Evolutionary conservation across 2,888 invertebrate genomes (phyloP).

Genomic region (Catocala nupta): DNA sequence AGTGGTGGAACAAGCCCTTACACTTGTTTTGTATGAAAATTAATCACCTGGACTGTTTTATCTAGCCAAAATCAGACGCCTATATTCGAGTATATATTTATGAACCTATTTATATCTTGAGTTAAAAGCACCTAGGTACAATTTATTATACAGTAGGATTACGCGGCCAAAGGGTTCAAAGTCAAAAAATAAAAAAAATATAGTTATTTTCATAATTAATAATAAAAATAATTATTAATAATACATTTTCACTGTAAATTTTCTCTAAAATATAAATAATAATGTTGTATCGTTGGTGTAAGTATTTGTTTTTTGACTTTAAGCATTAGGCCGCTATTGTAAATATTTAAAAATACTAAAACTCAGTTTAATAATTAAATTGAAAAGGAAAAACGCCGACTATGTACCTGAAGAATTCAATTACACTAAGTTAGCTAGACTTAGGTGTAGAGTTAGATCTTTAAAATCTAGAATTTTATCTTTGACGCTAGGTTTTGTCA

Average conservation of each 20-base stretch:
- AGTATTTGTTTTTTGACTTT: constrained; percentile 55
- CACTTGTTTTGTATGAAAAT: constrained; percentile 4
- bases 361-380: constrained; percentile 54
- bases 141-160: constrained; percentile 60
- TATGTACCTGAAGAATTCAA: constrained; percentile 85
- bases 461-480: constrained; percentile 78
- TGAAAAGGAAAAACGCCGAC: constrained; percentile 72
- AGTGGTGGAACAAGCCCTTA: no score
- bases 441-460: constrained; percentile 79
- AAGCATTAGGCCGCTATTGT: constrained; percentile 61
- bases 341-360: constrained; percentile 65
- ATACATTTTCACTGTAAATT: constrained; percentile 9
- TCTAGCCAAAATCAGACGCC: constrained; percentile 33
- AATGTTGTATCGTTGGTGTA: neutral
- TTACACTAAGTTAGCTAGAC: constrained; percentile 81
- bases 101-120: constrained; percentile 48
- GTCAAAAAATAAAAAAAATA: constrained; percentile 35
- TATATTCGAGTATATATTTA: constrained; percentile 30
- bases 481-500: constrained; percentile 81
- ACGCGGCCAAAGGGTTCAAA: constrained; percentile 44
- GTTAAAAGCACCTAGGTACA: constrained; percentile 80
- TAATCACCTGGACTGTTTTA: constrained; percentile 16
- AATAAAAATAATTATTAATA: constrained; percentile 1
- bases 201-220: neutral
- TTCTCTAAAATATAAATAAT: constrained; percentile 4